Evolutionary conservation across 2,113 vertebrate genomes (phyloP), one percentile per base, ranked within the genome.

Genomic region (Silurus glanis): DNA sequence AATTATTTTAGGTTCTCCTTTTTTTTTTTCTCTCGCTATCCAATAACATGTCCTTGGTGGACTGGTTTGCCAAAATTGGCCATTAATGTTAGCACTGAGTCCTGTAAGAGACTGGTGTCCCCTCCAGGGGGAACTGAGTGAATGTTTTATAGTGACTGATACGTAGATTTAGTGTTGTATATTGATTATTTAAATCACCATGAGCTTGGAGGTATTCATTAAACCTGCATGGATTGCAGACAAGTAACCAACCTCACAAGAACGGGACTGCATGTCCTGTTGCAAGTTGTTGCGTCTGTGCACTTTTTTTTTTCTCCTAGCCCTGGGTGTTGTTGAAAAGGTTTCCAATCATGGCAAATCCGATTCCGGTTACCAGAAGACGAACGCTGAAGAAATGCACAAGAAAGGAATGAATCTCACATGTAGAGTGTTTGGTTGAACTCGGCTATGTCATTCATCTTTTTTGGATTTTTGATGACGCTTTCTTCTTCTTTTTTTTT

Each of bases 401-500:
- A 53, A 53, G 45, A 76, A 80, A 80, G 25, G 76, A 53, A 58
- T 80, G 76, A 9, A 58, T 58, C 4, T 25, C n/a, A 37, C 25
- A 80, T 55, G 28, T 61, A 80, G 78, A 59, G 56, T 80, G 78
- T 28, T 80, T 47, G 45, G 78, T 6, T 45, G 28, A 80, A 51
- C 45, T 66, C 2, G 37, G 8, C 61, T 66, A 81, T 81, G 45
- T 25, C 80, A n/a, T 66, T 66, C 45, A 56, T 82, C 61, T 64
- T 82, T 82, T 82, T 56, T 10, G 2, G 19, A 49, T 49, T 49
- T 61, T 47, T 80, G 58, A 81, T 62, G 59, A 25, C 1, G 9
- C 56, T 59, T 45, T 59, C 53, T 79, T 58, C 25, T 58, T 75
- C 23, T 78, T 78, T 71, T 78, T 56, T 71, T 78, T 56, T 13